A percentile compares a stretch with the other conserved stretches of the same genome.
Conservation (phyloP, 2,888 invertebrate genomes). For the Dryocosmus kuriphilus region DNA sequence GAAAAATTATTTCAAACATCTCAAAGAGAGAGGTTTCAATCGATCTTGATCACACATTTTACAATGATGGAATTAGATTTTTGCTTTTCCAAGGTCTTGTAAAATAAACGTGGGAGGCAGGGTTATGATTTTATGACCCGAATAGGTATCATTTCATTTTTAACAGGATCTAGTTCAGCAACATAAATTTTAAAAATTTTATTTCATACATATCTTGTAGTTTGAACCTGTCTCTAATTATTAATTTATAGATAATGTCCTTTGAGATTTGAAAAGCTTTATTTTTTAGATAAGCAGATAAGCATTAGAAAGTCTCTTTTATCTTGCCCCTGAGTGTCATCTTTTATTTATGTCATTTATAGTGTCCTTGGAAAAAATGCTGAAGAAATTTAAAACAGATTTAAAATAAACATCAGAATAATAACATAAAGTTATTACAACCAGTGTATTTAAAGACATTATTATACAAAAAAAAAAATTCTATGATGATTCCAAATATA, state of each 20-base stretch:
- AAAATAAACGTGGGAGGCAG: conserved; percentile 8
- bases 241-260: no score
- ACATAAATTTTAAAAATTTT: background rate
- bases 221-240: no score
- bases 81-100: conserved; percentile 24
- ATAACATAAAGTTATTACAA: no score
- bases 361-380: background rate
- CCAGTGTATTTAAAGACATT: no score
- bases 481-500: no score
- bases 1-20: background rate
- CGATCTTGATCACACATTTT: background rate
- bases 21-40: background rate
- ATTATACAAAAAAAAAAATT: no score
- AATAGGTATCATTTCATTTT: background rate
- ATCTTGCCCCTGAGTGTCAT: background rate
- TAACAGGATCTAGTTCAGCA: background rate
- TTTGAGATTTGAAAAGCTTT: no score
- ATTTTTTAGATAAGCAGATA: background rate
- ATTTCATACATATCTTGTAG: background rate
- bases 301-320: background rate
- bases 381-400: no score
- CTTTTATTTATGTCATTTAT: conserved; percentile 13
- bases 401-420: no score
- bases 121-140: background rate
- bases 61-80: background rate